Evolutionary conservation across 30 jellyfish, hydroid and myxozoan genomes (phyloP), one percentile per base, ranked within the genome.

Genomic region (Pelagia noctiluca): DNA sequence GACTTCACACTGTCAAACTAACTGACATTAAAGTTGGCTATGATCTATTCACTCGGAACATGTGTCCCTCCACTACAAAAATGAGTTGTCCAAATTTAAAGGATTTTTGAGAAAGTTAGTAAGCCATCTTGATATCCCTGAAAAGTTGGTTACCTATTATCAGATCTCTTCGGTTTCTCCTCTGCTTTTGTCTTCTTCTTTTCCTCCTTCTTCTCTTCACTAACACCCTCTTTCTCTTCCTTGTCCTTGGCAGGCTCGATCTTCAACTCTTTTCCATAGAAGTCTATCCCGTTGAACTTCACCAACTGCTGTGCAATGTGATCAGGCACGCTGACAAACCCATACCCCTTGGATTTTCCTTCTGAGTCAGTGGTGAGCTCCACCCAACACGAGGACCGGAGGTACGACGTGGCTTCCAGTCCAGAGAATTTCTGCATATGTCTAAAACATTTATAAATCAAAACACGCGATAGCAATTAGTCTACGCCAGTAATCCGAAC

Each of bases 301-400:
- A 91, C 88, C 32, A 91, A 95, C 50, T 91, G 97, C 60, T 75
- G 83, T 18, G 93, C 97, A 33, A 91, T 95, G 77, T 91, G 98
- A 35, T 91, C 98, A 50, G 98, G 98, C 30, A 86, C 98, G 38
- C 91, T 91, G 25, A 91, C 98, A 84, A 91, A 91, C 1, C 95
- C 98, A 78, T 84, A 91, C 48, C 92, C 92, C 61, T 79, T 91
- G 2, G 96, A 91, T 52, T 91, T 85, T 25, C 90, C 90, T 54
- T 70, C 75, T 34, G 89, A 79, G 63, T 91, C 96, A 2, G 90
- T 78, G 3, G 98, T 88, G 33, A 91, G 69, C 42, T 91, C 98
- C 7, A 91, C 96, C 89, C 96, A 85, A 73, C 98, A 91, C 12
- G 88, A 71, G 21, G 91, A 86, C n/a, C 96, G 57, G 50, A 91